Conservation (phyloP, 1,140 invertebrate species). For the Heliconius eleuchia region DNA sequence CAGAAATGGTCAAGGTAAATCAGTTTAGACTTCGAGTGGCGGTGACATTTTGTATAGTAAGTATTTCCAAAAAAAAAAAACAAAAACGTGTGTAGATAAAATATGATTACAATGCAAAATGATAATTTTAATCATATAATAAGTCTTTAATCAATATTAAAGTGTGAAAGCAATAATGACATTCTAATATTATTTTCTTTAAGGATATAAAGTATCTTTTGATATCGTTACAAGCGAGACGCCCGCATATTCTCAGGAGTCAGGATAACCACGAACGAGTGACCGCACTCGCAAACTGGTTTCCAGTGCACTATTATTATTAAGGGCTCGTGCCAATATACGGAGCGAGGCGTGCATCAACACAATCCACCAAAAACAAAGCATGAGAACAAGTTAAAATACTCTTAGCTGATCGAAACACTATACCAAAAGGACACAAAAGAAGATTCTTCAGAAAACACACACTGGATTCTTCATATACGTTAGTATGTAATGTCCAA, state of each 20-base stretch:
- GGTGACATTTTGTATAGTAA: slow-evolving; percentile 6
- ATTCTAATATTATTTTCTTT: slow-evolving; percentile 1
- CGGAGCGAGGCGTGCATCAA: slow-evolving; percentile 66
- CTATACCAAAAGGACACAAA: slow-evolving; percentile 79
- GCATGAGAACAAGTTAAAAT: slow-evolving; percentile 53
- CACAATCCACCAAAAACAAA: slow-evolving; percentile 64
- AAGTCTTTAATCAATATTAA: slow-evolving; percentile 17
- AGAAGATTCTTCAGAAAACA: slow-evolving; percentile 65
- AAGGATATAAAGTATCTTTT: slow-evolving; percentile 20
- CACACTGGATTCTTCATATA: slow-evolving; percentile 54
- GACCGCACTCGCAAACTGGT: slow-evolving; percentile 78
- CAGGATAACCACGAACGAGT: slow-evolving; percentile 75
- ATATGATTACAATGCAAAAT: slow-evolving; percentile 31
- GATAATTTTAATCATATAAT: slow-evolving; percentile 32
- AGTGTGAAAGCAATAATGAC: slow-evolving; percentile 3
- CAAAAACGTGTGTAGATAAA: slow-evolving; percentile 32
- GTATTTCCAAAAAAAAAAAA: background rate
- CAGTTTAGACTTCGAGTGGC: slow-evolving; percentile 38
- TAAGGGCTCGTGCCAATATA: slow-evolving; percentile 79
- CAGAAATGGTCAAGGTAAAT: slow-evolving; percentile 71
- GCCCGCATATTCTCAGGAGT: slow-evolving; percentile 66
- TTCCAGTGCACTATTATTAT: slow-evolving; percentile 79
- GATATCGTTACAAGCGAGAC: slow-evolving; percentile 39
- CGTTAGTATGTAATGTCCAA: slow-evolving; percentile 44
- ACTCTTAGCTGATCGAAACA: slow-evolving; percentile 51